Evolutionary conservation across 2,113 vertebrate species (phyloP).

Genomic region (Pedionomus torquatus): DNA sequence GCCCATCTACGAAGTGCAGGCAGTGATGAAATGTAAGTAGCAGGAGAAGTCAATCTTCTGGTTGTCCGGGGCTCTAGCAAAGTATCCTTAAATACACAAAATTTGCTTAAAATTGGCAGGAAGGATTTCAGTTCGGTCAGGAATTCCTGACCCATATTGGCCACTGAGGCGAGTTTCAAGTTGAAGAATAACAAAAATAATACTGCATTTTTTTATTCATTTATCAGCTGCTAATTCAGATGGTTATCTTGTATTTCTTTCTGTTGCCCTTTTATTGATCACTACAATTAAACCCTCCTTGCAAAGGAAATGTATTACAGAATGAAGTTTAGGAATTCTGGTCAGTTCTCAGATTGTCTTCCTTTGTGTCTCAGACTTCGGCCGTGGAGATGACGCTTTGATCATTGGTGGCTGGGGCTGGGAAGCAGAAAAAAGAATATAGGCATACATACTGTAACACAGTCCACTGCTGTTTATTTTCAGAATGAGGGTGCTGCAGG

Average conservation of each 20-base stretch:
- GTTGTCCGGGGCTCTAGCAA: background rate
- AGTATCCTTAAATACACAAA: background rate
- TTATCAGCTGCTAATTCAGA: background rate
- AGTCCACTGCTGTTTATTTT: background rate
- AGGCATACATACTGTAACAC: background rate
- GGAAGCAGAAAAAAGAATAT: background rate
- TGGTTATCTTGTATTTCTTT: background rate
- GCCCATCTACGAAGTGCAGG: conserved; percentile 84
- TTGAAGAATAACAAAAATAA: background rate
- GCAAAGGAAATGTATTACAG: background rate
- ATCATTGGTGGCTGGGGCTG: background rate
- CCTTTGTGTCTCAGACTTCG: background rate
- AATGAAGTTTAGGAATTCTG: background rate
- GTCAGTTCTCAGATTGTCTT: background rate
- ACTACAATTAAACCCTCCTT: background rate
- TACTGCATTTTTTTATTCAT: background rate
- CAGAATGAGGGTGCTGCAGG: background rate
- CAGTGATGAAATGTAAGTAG: conserved; percentile 85
- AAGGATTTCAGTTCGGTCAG: background rate
- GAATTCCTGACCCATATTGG: background rate
- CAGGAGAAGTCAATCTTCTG: background rate
- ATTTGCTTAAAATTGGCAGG: background rate
- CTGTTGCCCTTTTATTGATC: background rate
- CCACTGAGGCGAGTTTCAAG: background rate
- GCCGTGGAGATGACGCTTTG: background rate